phyloP scores from a whole-genome alignment of 2,113 vertebrate genomes.

The Terrapene triunguis region DNA sequence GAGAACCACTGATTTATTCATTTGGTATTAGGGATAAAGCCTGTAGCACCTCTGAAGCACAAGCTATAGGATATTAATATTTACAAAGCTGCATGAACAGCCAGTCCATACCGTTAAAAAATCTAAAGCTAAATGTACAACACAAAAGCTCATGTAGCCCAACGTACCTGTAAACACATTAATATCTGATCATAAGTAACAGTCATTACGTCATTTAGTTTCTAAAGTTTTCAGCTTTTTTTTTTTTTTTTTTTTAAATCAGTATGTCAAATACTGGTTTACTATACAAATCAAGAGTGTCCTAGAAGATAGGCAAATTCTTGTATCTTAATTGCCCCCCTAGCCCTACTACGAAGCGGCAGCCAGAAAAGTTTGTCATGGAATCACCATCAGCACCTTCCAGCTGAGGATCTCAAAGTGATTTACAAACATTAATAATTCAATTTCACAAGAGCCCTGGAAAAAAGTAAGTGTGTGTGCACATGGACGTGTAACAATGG shows the following conservation, averaged over 20 bases:
- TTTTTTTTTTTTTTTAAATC: background rate
- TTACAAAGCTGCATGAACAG: background rate
- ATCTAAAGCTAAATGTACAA: background rate
- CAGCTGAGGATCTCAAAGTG: background rate
- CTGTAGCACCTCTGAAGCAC: background rate
- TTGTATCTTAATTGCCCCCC: accelerated
- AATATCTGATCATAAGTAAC: background rate
- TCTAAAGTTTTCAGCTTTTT: background rate
- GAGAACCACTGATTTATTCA: too few species aligned
- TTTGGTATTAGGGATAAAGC: background rate
- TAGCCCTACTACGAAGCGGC: accelerated
- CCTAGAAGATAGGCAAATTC: background rate
- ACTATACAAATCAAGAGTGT: background rate
- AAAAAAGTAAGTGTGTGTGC: background rate
- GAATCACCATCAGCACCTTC: background rate
- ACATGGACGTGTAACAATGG: background rate
- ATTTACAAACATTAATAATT: background rate
- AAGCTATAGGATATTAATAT: background rate
- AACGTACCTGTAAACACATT: background rate
- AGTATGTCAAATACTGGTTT: background rate
- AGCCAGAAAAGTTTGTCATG: background rate
- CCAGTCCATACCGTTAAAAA: background rate
- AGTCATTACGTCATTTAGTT: background rate
- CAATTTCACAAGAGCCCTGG: background rate
- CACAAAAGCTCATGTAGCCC: background rate